Conservation (phyloP, 1,140 invertebrate species). For the Cydia pomonella region DNA sequence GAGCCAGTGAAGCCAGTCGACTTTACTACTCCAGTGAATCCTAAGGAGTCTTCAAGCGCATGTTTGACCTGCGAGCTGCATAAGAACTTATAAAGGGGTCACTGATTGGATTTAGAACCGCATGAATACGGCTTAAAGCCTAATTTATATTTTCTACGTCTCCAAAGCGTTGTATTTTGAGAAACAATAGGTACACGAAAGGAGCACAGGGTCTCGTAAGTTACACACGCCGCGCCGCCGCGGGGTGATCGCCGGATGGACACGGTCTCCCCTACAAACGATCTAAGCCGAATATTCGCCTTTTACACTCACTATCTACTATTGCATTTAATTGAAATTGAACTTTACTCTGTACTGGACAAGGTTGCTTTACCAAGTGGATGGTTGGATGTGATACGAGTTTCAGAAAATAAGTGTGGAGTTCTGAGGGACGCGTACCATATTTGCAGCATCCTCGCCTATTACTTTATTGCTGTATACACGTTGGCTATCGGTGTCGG, state of each 20-base stretch:
- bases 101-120: too few relatives aligned
- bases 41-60: too few relatives aligned
- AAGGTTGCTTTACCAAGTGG: background rate
- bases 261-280: conserved; percentile 18
- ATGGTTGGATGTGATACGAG: background rate
- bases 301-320: background rate
- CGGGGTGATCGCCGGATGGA: conserved; percentile 10
- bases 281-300: background rate
- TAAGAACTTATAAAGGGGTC: too few relatives aligned
- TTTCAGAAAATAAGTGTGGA: background rate
- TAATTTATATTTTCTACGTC: conserved; percentile 6
- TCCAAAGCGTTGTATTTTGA: background rate
- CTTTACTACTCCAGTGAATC: too few relatives aligned
- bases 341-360: background rate
- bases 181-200: background rate
- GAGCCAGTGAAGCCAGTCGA: too few relatives aligned
- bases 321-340: background rate
- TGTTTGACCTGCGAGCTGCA: too few relatives aligned
- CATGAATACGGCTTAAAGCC: background rate
- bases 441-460: conserved; percentile 34
- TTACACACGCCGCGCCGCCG: background rate
- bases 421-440: conserved; percentile 28
- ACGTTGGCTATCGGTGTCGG: conserved; percentile 24
- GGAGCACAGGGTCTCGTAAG: background rate
- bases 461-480: conserved; percentile 34